A percentile compares a stretch with the other conserved stretches of the same genome.
Evolutionary conservation across 2,888 invertebrate genomes (phyloP).

Genomic region (Cheilosia vernalis): DNA sequence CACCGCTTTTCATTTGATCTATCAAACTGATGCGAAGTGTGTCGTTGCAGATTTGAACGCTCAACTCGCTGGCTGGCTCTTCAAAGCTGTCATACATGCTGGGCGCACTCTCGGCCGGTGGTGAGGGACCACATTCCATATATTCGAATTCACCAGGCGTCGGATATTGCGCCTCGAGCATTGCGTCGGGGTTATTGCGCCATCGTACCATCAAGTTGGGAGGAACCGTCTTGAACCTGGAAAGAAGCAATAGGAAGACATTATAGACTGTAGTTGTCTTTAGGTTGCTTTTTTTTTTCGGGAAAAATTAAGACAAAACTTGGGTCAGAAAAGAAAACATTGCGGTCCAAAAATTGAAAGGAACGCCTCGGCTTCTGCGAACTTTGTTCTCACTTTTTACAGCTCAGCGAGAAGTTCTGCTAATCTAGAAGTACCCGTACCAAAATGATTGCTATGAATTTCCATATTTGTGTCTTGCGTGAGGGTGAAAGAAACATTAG

Average conservation of each 20-base stretch:
- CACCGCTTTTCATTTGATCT: slow-evolving; percentile 89
- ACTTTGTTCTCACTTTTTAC: too few relatives aligned
- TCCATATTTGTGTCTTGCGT: too few relatives aligned
- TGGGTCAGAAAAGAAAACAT: too few relatives aligned
- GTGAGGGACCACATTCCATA: slow-evolving; percentile 91
- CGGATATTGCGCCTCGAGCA: slow-evolving; percentile 88
- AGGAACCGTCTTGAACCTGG: slow-evolving; percentile 84
- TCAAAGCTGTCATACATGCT: slow-evolving; percentile 92
- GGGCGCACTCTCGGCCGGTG: slow-evolving; percentile 91
- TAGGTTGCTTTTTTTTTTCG: background rate
- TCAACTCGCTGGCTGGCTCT: slow-evolving; percentile 88
- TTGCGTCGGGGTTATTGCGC: slow-evolving; percentile 85
- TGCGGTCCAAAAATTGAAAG: too few relatives aligned
- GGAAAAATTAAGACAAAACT: too few relatives aligned
- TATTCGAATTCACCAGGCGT: slow-evolving; percentile 88
- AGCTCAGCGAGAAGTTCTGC: too few relatives aligned
- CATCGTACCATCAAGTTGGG: slow-evolving; percentile 85
- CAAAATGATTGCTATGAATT: too few relatives aligned
- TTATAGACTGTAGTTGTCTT: background rate
- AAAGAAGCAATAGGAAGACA: background rate
- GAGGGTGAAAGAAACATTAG: too few relatives aligned
- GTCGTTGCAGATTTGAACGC: slow-evolving; percentile 89
- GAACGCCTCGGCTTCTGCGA: too few relatives aligned
- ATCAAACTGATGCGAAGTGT: slow-evolving; percentile 89
- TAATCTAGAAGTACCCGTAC: too few relatives aligned